These are phyloP conservation scores for Rhodinocichla rosea DNA, from an alignment of 2,113 vertebrate genomes.

Conservation along the genomic window DNA sequence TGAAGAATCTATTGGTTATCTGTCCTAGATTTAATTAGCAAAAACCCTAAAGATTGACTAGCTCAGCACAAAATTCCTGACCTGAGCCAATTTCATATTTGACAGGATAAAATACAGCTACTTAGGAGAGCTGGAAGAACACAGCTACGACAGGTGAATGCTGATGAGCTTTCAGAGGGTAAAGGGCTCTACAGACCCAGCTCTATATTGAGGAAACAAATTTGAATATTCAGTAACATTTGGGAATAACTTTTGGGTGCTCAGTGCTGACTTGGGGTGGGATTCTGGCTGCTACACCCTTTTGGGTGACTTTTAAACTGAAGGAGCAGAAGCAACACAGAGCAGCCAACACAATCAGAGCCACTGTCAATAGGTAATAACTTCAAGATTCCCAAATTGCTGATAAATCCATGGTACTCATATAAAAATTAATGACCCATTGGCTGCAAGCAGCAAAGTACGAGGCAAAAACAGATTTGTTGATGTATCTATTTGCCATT, in stretches of 20 bases:
- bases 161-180: background rate
- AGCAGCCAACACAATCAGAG: slow-evolving; percentile 1
- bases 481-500: slow-evolving; percentile 34
- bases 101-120: background rate
- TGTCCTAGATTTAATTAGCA: background rate
- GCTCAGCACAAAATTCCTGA: slow-evolving; percentile 12
- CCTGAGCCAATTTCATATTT: background rate
- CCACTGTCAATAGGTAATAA: background rate
- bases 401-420: background rate
- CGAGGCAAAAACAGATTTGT: slow-evolving; percentile 33
- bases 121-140: background rate
- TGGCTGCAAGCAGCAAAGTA: slow-evolving; percentile 14
- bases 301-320: background rate
- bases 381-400: slow-evolving; percentile 6
- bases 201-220: background rate
- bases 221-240: background rate
- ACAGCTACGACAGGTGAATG: background rate
- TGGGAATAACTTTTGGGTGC: background rate
- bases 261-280: background rate
- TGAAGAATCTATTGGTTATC: background rate
- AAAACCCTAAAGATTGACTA: background rate
- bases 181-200: background rate
- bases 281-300: background rate
- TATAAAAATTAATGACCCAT: slow-evolving; percentile 56
- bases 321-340: background rate